Evolutionary conservation across 2,797 vertebrate genomes (phyloP), one percentile per base, ranked within the genome.

Genomic region (Lepilemur ruficaudatus): DNA sequence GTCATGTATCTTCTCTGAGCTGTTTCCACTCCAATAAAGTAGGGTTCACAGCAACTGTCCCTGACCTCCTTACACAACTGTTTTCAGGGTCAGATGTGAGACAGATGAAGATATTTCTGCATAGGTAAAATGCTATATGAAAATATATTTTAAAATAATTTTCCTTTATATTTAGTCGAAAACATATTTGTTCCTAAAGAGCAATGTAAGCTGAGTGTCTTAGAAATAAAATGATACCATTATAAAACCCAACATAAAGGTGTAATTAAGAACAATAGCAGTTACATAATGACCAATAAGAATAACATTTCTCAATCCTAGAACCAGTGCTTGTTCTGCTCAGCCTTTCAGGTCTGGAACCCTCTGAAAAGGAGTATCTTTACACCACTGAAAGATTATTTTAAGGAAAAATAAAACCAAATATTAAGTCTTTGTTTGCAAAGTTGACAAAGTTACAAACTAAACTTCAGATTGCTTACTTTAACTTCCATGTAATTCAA

Each of bases 381-480:
- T 63, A 88, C 52, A n/a, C n/a, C 23, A 48, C 1, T 81, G 48
- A 75, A 89, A 92, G 35, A 65, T 32, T 4, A 92, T 73, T 81
- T 91, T 79, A 67, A 87, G 22, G 15, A 18, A 75, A n/a, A 57
- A 70, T 23, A 88, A 46, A 86, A 85, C 89, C 7, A 63, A 78
- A 32, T 78, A 73, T 35, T 86, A 81, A 81, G 69, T 30, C 7
- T 82, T 79, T 50, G 35, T 75, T 95, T 63, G 35, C 18, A 57
- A 91, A 46, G 30, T 48, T 85, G 59, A 76, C 32, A 59, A 69
- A 35, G 5, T 72, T 89, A 89, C 12, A 63, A 35, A 83, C 73
- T 76, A 73, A 94, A 89, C n/a, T 80, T 91, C 65, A 38, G 32
- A 52, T 89, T 83, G 65, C 28, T 97, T 92, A 69, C n/a, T 67